These are phyloP conservation scores for Goniozus legneri DNA, from an alignment of 1,140 invertebrate genomes.

Conservation along the genomic window DNA sequence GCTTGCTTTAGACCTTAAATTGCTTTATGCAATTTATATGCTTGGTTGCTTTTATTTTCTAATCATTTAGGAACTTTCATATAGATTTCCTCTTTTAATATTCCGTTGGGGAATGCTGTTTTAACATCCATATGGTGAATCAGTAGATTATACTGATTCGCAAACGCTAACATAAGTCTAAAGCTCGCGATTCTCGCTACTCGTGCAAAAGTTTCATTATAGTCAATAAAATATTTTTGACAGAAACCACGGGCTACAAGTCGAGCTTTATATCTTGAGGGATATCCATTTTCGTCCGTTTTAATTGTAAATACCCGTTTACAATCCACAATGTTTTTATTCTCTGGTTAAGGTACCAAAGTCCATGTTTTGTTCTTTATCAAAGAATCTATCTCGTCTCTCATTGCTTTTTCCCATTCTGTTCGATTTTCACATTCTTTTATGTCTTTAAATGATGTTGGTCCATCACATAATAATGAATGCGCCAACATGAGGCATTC, in stretches of 20 bases:
- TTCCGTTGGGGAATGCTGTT: slow-evolving; percentile 34
- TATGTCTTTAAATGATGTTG: too few species aligned
- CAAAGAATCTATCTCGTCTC: background rate
- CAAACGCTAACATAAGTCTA: background rate
- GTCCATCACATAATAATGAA: too few species aligned
- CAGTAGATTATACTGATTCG: slow-evolving; percentile 3
- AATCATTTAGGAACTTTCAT: slow-evolving; percentile 36
- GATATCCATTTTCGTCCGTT: slow-evolving; percentile 4
- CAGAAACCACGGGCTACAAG: background rate
- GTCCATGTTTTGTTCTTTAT: background rate
- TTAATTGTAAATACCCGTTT: slow-evolving; percentile 11
- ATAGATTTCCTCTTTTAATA: slow-evolving; percentile 41
- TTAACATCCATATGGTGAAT: slow-evolving; percentile 33
- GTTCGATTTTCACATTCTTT: too few species aligned
- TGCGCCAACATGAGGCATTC: too few species aligned
- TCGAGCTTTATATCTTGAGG: slow-evolving; percentile 8
- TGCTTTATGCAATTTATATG: slow-evolving; percentile 27
- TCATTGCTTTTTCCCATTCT: slow-evolving; percentile 4
- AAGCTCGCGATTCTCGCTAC: background rate
- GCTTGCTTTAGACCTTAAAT: slow-evolving; percentile 36
- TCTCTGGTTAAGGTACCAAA: background rate
- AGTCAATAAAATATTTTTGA: background rate
- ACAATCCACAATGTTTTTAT: slow-evolving; percentile 3
- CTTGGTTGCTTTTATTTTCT: slow-evolving; percentile 12
- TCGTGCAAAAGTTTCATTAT: background rate